Evolutionary conservation across 92 coral and sea anemone genomes (phyloP).

Genomic region (Phenganax marumi): DNA sequence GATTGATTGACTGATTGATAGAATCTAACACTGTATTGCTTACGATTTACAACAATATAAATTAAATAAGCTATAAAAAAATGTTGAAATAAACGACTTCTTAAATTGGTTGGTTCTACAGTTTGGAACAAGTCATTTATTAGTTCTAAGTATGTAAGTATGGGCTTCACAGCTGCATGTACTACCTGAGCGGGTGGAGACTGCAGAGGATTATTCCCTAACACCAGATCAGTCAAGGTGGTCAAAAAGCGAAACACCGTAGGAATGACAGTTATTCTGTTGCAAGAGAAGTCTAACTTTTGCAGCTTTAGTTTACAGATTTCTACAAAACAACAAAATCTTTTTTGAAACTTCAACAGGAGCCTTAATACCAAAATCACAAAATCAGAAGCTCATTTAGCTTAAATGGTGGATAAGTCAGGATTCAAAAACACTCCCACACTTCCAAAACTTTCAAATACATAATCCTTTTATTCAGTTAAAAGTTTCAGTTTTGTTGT

Average conservation of each 20-base stretch:
- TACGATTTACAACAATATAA: too few relatives aligned
- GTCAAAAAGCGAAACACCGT: slow-evolving; percentile 92
- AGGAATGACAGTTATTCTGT: slow-evolving; percentile 92
- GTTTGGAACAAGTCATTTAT: too few relatives aligned
- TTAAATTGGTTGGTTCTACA: too few relatives aligned
- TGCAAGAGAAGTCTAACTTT: slow-evolving; percentile 91
- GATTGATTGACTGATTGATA: too few relatives aligned
- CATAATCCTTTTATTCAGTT: too few relatives aligned
- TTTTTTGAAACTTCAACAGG: neutral
- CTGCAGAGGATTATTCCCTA: slow-evolving; percentile 89
- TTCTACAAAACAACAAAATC: slow-evolving; percentile 67
- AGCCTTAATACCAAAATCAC: neutral
- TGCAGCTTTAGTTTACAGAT: slow-evolving; percentile 95
- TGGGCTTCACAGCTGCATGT: neutral
- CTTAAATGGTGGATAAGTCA: too few relatives aligned
- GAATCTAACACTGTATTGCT: too few relatives aligned
- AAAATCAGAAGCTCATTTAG: neutral
- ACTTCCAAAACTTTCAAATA: too few relatives aligned
- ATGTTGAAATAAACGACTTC: too few relatives aligned
- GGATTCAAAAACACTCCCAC: too few relatives aligned
- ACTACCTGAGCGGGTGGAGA: slow-evolving; percentile 98
- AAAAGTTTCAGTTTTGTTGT: too few relatives aligned
- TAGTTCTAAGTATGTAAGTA: neutral
- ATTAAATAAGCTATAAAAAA: too few relatives aligned
- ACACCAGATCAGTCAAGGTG: slow-evolving; percentile 74